A percentile compares a stretch with the other conserved stretches of the same genome.
These are phyloP conservation scores for Cairina moschata DNA, from an alignment of 2,113 vertebrate genomes.

Conservation along the genomic window DNA sequence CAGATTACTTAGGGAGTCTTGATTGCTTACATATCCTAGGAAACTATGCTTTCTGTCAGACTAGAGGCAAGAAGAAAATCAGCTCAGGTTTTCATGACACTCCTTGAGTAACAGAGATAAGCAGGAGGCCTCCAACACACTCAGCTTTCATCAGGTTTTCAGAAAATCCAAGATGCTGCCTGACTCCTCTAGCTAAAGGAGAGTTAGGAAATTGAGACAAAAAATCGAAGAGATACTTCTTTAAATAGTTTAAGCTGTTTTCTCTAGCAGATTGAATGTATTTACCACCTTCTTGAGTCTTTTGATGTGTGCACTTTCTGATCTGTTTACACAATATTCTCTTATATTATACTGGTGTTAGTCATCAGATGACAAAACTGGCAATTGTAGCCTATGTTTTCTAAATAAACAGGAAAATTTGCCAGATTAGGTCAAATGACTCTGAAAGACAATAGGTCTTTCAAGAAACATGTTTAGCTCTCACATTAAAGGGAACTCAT, in stretches of 20 bases:
- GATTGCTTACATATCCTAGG: neutral
- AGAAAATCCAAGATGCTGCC: neutral
- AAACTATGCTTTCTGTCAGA: neutral
- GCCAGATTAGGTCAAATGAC: slow-evolving; percentile 55
- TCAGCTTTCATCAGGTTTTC: neutral
- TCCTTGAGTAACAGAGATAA: neutral
- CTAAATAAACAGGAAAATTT: slow-evolving; percentile 56
- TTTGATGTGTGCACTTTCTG: neutral
- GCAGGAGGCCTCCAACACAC: neutral
- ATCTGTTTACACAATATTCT: slow-evolving; percentile 6
- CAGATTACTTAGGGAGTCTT: neutral
- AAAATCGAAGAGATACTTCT: neutral
- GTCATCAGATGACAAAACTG: slow-evolving; percentile 32
- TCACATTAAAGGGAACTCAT: neutral
- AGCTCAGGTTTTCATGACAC: neutral
- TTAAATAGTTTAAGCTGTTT: neutral
- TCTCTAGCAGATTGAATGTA: neutral
- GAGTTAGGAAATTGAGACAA: neutral
- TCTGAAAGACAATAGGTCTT: slow-evolving; percentile 40
- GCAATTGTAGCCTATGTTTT: slow-evolving; percentile 7
- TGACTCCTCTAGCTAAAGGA: neutral
- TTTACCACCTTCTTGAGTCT: neutral
- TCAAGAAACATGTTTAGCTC: slow-evolving; percentile 16
- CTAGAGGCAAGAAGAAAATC: neutral
- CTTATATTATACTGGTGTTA: slow-evolving; percentile 1